These are phyloP conservation scores for Spisula subtruncata DNA, from an alignment of 2,888 invertebrate genomes.

Conservation along the genomic window DNA sequence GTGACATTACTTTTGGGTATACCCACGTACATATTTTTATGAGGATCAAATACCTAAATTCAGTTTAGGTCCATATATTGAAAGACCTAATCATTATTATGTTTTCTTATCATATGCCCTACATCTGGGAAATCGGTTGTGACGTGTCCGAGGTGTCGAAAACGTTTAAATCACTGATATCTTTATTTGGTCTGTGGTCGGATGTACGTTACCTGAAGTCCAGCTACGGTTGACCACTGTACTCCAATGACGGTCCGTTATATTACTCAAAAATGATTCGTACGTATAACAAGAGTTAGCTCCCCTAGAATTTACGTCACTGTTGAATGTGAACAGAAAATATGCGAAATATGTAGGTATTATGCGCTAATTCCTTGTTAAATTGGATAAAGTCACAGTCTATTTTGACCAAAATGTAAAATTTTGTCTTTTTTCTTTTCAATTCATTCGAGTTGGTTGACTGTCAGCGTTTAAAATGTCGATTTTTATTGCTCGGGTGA, in stretches of 20 bases:
- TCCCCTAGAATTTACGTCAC: slow-evolving; percentile 68
- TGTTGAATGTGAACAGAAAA: slow-evolving; percentile 63
- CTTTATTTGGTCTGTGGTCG: too few relatives aligned
- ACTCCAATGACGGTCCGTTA: slow-evolving; percentile 13
- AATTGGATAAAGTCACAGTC: neutral
- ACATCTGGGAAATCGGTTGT: too few relatives aligned
- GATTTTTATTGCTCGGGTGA: slow-evolving; percentile 19
- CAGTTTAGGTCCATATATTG: too few relatives aligned
- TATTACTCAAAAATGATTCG: neutral
- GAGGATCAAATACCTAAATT: too few relatives aligned
- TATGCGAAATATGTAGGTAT: slow-evolving; percentile 72
- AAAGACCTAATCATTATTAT: too few relatives aligned
- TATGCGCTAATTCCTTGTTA: slow-evolving; percentile 4
- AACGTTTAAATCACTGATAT: too few relatives aligned
- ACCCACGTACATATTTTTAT: too few relatives aligned
- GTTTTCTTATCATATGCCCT: too few relatives aligned
- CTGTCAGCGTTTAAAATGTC: slow-evolving; percentile 28
- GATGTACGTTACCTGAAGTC: too few relatives aligned
- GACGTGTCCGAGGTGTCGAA: too few relatives aligned
- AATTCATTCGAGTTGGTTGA: neutral
- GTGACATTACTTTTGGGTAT: too few relatives aligned
- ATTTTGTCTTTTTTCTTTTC: slow-evolving; percentile 3
- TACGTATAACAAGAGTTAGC: slow-evolving; percentile 7
- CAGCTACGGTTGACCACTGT: too few relatives aligned
- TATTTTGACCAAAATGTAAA: neutral